A percentile compares a stretch with the other conserved stretches of the same genome.
phyloP scores from a whole-genome alignment of 1,140 invertebrate species.

The Brachionus rotundiformis region DNA sequence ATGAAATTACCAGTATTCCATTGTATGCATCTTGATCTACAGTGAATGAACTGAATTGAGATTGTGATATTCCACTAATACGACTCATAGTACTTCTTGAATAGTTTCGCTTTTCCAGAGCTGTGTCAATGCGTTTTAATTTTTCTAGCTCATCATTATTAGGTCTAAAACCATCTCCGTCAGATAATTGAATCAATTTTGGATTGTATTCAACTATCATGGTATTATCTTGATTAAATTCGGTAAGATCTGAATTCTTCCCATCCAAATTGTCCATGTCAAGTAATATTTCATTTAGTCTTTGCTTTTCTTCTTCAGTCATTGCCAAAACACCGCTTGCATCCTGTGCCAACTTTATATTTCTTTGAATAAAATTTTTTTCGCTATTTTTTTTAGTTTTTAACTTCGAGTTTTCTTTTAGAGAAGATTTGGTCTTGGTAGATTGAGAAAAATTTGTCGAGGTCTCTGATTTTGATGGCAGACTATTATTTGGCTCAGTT shows the following conservation, averaged over 20 bases:
- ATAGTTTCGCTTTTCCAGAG: slow-evolving; percentile 14
- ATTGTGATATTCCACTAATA: background rate
- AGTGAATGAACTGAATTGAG: background rate
- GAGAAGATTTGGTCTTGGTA: slow-evolving; percentile 25
- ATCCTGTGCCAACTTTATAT: slow-evolving; percentile 48
- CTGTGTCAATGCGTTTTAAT: slow-evolving; percentile 1
- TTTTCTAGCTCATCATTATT: slow-evolving; percentile 3
- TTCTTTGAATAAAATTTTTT: slow-evolving; percentile 50
- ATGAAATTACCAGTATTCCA: background rate
- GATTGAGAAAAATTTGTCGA: slow-evolving; percentile 35
- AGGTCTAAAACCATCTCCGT: slow-evolving; percentile 43
- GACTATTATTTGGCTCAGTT: background rate
- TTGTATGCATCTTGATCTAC: background rate
- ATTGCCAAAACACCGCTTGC: slow-evolving; percentile 34
- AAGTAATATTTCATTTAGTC: slow-evolving; percentile 36
- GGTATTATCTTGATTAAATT: background rate
- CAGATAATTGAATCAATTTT: background rate
- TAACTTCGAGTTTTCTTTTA: background rate
- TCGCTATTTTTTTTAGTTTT: background rate
- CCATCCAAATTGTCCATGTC: slow-evolving; percentile 24
- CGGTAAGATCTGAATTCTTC: background rate
- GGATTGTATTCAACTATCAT: slow-evolving; percentile 46
- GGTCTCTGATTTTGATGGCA: background rate
- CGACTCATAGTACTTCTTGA: slow-evolving; percentile 17
- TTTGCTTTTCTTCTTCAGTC: slow-evolving; percentile 52